Evolutionary conservation across 2,888 invertebrate genomes (phyloP), one percentile per base, ranked within the genome.

Genomic region (Napeogenes inachia): DNA sequence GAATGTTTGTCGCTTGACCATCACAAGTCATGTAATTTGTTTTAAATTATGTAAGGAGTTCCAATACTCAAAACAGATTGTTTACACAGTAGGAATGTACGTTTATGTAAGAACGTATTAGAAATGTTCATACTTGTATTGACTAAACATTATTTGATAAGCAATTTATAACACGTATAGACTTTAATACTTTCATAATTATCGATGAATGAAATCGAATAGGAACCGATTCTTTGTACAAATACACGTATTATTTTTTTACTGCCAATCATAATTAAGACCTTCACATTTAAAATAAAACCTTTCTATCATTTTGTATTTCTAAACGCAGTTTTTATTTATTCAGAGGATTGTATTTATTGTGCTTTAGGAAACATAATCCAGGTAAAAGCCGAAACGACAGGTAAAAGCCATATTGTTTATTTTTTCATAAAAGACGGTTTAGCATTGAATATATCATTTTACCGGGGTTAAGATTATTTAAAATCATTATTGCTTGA

Each of bases 241-340:
- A 12, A 42, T 10, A 42, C 42, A 3, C 8, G 42, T 42, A 42
- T 50, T 47, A n/a, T 1, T 13, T 21, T 47, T 50, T 50, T 30
- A 50, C 21, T 50, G 30, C 10, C 50, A 30, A 47, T 12, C 8
- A 47, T 47, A 4, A 21, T 50, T n/a, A 50, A 50, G 10, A 50
- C 50, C 50, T 50, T 50, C 30, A 50, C 50, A 50, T 50, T 50
- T 50, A 4, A 50, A 50, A n/a, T 50, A 47, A 13, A 47, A 21
- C 47, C 47, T 47, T 47, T 47, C 13, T 47, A 13, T 21, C 13
- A 13, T 47, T 8, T 8, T 3, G 4, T 47, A 8, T n/a, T 47
- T 47, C 47, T 13, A n/a, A 50, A 50, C 30, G 30, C 50, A 50
- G 3, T 21, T 50, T 50, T 50, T 13, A 46, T 13, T 47, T 47